Evolutionary conservation across 2,113 vertebrate species (phyloP).

Genomic region (Esox niger): DNA sequence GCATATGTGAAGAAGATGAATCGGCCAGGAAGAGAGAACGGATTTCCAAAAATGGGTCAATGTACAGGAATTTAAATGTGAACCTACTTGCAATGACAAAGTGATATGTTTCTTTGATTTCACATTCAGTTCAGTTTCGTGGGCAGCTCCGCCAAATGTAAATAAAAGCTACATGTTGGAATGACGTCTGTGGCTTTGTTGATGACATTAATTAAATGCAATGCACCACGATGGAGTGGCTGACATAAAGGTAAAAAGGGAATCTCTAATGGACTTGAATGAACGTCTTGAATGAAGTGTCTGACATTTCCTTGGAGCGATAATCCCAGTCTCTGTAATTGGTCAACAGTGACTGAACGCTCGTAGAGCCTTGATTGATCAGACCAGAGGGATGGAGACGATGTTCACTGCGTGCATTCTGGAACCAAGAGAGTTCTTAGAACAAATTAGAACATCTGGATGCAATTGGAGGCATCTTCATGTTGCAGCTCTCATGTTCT

Average conservation of each 20-base stretch:
- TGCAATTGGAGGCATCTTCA: too few species aligned
- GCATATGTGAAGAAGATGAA: too few species aligned
- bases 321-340: conserved; percentile 62
- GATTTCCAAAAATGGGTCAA: too few species aligned
- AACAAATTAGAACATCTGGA: conserved; percentile 36
- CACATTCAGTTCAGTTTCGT: too few species aligned
- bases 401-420: conserved; percentile 40
- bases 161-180: too few species aligned
- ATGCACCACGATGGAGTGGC: too few species aligned
- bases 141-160: too few species aligned
- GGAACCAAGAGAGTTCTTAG: conserved; percentile 25
- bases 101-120: too few species aligned
- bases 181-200: conserved; percentile 31
- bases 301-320: conserved; percentile 60
- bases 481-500: conserved; percentile 3
- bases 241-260: too few species aligned
- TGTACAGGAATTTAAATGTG: too few species aligned
- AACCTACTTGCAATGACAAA: too few species aligned
- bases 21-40: too few species aligned
- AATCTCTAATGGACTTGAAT: conserved; percentile 14
- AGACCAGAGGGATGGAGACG: conserved; percentile 56
- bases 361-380: conserved; percentile 28
- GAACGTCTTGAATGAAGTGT: conserved; percentile 54
- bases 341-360: conserved; percentile 50
- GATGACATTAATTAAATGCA: conserved; percentile 40